Percentiles rank a stretch among this genome's conserved stretches.
Evolutionary conservation across 2,113 vertebrate genomes (phyloP).

Genomic region (Charadrius vociferus): DNA sequence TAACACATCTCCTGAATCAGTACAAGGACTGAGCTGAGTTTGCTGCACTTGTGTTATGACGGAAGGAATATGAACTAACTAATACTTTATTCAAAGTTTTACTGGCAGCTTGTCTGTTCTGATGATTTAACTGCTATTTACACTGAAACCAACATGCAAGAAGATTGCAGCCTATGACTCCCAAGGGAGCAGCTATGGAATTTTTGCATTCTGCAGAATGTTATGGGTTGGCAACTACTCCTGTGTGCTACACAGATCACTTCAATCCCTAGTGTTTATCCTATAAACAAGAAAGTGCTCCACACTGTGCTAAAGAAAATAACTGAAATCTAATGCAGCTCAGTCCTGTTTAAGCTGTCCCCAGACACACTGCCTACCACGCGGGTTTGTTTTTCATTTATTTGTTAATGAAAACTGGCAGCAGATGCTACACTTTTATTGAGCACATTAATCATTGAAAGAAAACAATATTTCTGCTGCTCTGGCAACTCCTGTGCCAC

Average conservation of each 20-base stretch:
- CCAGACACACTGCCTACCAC: slow-evolving; percentile 69
- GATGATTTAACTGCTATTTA: slow-evolving; percentile 62
- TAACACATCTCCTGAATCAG: not conserved
- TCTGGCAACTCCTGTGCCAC: slow-evolving; percentile 31
- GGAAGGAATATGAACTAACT: not conserved
- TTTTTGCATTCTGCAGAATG: slow-evolving; percentile 53
- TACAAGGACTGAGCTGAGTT: not conserved
- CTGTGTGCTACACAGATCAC: slow-evolving; percentile 59
- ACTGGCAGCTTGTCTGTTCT: slow-evolving; percentile 6
- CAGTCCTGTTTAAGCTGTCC: slow-evolving; percentile 79
- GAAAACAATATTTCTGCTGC: slow-evolving; percentile 54
- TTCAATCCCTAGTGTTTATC: slow-evolving; percentile 75
- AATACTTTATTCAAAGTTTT: slow-evolving; percentile 31
- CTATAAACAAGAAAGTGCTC: slow-evolving; percentile 80
- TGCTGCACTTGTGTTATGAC: not conserved
- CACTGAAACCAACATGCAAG: slow-evolving; percentile 25
- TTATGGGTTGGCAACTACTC: slow-evolving; percentile 72
- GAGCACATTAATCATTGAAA: slow-evolving; percentile 59
- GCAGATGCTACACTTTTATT: slow-evolving; percentile 48
- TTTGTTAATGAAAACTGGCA: slow-evolving; percentile 77
- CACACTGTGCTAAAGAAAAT: slow-evolving; percentile 72
- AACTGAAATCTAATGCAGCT: slow-evolving; percentile 72
- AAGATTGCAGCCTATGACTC: not conserved
- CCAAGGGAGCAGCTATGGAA: slow-evolving; percentile 33
- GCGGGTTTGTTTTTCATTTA: slow-evolving; percentile 73